Evolutionary conservation across 2,888 invertebrate genomes (phyloP).

Genomic region (Cosmia pyralina): DNA sequence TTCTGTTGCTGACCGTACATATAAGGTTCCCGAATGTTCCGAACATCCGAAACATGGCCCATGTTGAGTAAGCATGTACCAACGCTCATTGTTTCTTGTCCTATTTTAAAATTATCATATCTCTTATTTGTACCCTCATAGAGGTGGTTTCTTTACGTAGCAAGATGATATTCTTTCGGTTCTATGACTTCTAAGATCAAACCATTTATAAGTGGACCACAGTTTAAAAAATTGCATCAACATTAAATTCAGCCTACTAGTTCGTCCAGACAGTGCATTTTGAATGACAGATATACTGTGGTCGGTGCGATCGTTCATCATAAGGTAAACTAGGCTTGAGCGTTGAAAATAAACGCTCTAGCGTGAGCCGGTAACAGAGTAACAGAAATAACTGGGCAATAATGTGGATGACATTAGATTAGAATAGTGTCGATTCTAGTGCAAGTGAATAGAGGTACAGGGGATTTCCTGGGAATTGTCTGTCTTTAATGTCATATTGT

Average conservation of each 20-base stretch:
- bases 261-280: conserved; percentile 39
- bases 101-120: too few species aligned
- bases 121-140: too few species aligned
- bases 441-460: conserved; percentile 1
- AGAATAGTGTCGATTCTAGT: conserved; percentile 33
- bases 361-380: conserved; percentile 48
- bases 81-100: too few species aligned
- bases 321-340: conserved; percentile 60
- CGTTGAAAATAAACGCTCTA: conserved; percentile 60
- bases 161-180: too few species aligned
- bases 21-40: too few species aligned
- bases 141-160: too few species aligned
- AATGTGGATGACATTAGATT: conserved; percentile 43
- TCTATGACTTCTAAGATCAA: background rate
- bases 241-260: conserved; percentile 4
- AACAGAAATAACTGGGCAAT: conserved; percentile 56
- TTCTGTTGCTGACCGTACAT: too few species aligned
- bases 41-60: too few species aligned
- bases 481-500: background rate
- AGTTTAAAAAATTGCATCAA: conserved; percentile 3
- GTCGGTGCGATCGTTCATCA: conserved; percentile 57
- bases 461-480: conserved; percentile 6
- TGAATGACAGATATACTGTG: conserved; percentile 60
- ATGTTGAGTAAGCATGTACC: too few species aligned
- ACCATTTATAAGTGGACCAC: background rate